Evolutionary conservation across 2,797 vertebrate genomes (phyloP), one percentile per base, ranked within the genome.

Genomic region (Muscicapa comitata): DNA sequence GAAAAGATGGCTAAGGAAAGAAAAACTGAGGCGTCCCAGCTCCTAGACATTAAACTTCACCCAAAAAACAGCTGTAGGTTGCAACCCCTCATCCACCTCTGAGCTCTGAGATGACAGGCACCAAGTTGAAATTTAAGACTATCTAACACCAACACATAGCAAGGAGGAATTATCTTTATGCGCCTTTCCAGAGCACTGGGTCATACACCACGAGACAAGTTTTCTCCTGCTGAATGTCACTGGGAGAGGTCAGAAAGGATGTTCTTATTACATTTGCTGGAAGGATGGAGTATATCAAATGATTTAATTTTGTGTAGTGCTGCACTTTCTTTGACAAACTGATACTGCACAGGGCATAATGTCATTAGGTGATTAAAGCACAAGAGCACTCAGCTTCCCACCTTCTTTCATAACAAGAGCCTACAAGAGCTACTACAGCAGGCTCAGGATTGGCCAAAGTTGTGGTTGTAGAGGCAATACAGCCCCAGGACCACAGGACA

Each of bases 311-410:
- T 40, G 78, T 82, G 59, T 92, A 84, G 82, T 92, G 86, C 48
- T 93, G 92, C 89, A 93, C 70, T 83, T 96, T 94, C 91, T 95
- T 89, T 94, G 91, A 96, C 92, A 95, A 96, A 96, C 90, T 86
- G 93, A 95, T 96, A 92, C 93, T 82, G 86, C 68, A 54, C 57
- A 74, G 83, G 93, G 86, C 77, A 77, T 85, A 90, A 93, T 92
- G 90, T 90, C 96, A 95, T 95, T 82, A 94, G 74, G 93, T 89
- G 94, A 96, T 95, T 84, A 85, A 95, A 94, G 71, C 17, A 90
- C 66, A 76, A 76, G 57, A 90, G 82, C 83, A 74, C 74, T 92
- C 80, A 71, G 79, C 59, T 94, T 94, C 71, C 79, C 77, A 93
- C 62, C 77, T 94, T 68, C 47, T 54, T 88, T 76, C 80, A 71